Base-by-base conservation (phyloP, 2,888 invertebrate species). In the Ormyrus pomaceus region DNA sequence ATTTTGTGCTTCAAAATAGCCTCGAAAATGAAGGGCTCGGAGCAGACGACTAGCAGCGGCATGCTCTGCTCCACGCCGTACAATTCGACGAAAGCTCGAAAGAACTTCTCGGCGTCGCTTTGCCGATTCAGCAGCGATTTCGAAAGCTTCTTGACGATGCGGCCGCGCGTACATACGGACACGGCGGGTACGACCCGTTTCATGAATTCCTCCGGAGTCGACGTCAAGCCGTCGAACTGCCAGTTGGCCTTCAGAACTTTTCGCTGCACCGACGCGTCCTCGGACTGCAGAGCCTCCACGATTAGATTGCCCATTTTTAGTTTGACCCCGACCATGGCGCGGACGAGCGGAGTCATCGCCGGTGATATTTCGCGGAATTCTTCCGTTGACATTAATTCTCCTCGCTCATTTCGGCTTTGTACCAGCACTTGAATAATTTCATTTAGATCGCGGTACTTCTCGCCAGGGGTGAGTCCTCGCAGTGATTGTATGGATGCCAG, bases 401-500 rank as follows among this genome's bases (percentile, higher is more conserved):
- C 62, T 0, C 48, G 66, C 1, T 50, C 50, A 11, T 59, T 56
- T 0, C 34, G n/a, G 53, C 56, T 76, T 13, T 72, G 46, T 0
- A 59, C 46, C 4, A 78, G 51, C 8, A 0, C 19, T 9, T 8
- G 8, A 0, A 81, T 81, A 1, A 85, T 82, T 0, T 81, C 56
- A 73, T 86, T 85, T 4, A 90, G 82, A 58, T 83, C 83, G 65
- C 50, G 76, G 53, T 77, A 83, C 51, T 90, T 90, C 48, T 88
- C 82, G 1, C 82, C 82, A 0, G 87, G 84, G 0, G 86, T 87
- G 0, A 58, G 48, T 0, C 89, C 90, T 0, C 86, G 82, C 8
- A 90, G 53, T 0, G 74, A 56, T 71, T 89, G 89, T 64, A 89
- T 88, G 4, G 86, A 87, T 0, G 85, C 66, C 48, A 90, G 51